Evolutionary conservation across 2,113 vertebrate species (phyloP).

Genomic region (Lampris megalopsis): DNA sequence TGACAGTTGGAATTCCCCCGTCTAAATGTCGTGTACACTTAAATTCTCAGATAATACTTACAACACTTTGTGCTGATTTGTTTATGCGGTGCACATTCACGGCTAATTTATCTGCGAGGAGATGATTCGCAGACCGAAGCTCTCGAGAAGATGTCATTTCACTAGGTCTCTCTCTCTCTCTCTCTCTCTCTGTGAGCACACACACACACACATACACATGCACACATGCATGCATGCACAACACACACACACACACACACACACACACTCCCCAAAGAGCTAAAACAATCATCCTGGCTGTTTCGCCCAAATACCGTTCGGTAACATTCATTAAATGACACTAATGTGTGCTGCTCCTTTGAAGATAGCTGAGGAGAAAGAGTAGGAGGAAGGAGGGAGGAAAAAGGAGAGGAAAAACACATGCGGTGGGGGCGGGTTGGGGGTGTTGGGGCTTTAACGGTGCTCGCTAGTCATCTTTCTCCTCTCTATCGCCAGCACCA

Average conservation of each 20-base stretch:
- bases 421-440: background rate
- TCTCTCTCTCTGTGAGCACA: no score
- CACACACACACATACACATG: background rate
- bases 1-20: background rate
- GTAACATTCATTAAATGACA: constrained; percentile 37
- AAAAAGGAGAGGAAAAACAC: background rate
- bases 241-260: constrained; percentile 4
- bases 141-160: constrained; percentile 18
- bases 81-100: background rate
- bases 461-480: constrained; percentile 14
- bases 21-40: background rate
- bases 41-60: no score
- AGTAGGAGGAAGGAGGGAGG: constrained; percentile 16
- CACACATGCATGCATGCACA: background rate
- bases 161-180: background rate
- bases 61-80: constrained; percentile 16
- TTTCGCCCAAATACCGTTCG: constrained; percentile 20
- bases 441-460: constrained; percentile 1
- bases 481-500: constrained; percentile 20
- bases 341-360: constrained; percentile 58
- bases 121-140: constrained; percentile 12
- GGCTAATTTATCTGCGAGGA: constrained; percentile 7
- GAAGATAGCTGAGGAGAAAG: constrained; percentile 39
- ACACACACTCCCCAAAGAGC: background rate
- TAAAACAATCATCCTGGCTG: background rate